A percentile compares a stretch with the other conserved stretches of the same genome.
Conservation (phyloP, 1,140 invertebrate genomes). For the Zaprionus nigranus region DNA sequence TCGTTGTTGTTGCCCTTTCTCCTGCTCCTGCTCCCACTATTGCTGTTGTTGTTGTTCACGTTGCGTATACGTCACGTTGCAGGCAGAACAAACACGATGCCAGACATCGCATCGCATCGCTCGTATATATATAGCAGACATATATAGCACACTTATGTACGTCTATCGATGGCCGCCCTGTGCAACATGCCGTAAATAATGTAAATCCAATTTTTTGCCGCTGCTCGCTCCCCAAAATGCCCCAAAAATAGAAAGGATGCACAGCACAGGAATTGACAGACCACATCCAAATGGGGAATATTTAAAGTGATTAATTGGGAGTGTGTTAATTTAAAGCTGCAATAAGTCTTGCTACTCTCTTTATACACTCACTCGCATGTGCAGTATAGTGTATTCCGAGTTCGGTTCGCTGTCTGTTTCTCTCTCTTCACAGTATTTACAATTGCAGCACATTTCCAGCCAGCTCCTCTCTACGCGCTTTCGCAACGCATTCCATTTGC, state of each 20-base stretch:
- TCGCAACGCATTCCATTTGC: conserved; percentile 46
- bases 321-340: not conserved
- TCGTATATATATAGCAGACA: conserved; percentile 13
- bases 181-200: conserved; percentile 82
- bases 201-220: conserved; percentile 69
- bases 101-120: conserved; percentile 17
- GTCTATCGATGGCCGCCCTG: conserved; percentile 59
- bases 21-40: conserved; percentile 8
- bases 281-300: not conserved
- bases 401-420: not conserved
- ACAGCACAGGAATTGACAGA: not conserved
- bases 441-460: conserved; percentile 52
- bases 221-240: not conserved
- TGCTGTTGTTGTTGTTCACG: conserved; percentile 47
- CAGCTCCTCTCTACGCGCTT: conserved; percentile 24
- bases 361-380: not conserved
- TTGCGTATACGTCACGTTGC: conserved; percentile 76
- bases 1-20: conserved; percentile 17
- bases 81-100: conserved; percentile 31
- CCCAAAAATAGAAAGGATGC: not conserved
- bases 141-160: conserved; percentile 26
- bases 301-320: not conserved
- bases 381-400: not conserved
- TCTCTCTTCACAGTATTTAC: conserved; percentile 26
- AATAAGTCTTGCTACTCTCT: not conserved